These are phyloP conservation scores for Drosophila miranda DNA, from an alignment of 1,140 invertebrate species.

Conservation along the genomic window DNA sequence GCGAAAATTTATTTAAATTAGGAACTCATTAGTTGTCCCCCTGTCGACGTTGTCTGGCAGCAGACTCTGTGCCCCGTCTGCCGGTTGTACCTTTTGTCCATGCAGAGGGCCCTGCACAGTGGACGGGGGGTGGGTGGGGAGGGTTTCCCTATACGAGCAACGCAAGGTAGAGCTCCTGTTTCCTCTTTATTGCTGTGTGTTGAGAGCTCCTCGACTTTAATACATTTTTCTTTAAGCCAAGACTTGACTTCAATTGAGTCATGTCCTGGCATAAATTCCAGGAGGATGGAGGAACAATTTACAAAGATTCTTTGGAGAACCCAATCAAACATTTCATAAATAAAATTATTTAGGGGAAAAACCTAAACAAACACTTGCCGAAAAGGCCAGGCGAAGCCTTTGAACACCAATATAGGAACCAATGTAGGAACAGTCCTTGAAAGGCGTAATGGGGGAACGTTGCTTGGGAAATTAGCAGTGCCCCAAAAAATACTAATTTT, in stretches of 20 bases:
- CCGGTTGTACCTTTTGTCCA: slow-evolving; percentile 32
- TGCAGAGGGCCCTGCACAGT: neutral
- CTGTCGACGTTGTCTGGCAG: slow-evolving; percentile 39
- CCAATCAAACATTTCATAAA: slow-evolving; percentile 79
- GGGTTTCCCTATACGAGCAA: slow-evolving; percentile 1
- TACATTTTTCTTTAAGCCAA: slow-evolving; percentile 51
- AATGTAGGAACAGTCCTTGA: slow-evolving; percentile 6
- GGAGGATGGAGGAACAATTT: slow-evolving; percentile 25
- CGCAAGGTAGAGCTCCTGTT: slow-evolving; percentile 26
- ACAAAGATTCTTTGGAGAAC: slow-evolving; percentile 31
- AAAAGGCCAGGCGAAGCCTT: slow-evolving; percentile 28
- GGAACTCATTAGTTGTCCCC: slow-evolving; percentile 77
- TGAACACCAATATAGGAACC: too few relatives aligned
- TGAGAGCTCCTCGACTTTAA: slow-evolving; percentile 54
- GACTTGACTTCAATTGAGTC: slow-evolving; percentile 70
- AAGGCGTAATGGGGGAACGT: slow-evolving; percentile 30
- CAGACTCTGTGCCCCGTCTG: slow-evolving; percentile 1
- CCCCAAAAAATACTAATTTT: slow-evolving; percentile 73
- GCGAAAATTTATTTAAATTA: slow-evolving; percentile 81
- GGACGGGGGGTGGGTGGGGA: neutral
- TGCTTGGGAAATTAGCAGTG: slow-evolving; percentile 78
- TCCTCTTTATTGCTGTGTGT: slow-evolving; percentile 61
- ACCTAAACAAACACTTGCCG: slow-evolving; percentile 69
- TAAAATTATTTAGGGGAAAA: slow-evolving; percentile 62
- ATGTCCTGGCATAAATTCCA: slow-evolving; percentile 55